phyloP scores from a whole-genome alignment of 2,797 vertebrate species.

The Pseudomugil gertrudae region DNA sequence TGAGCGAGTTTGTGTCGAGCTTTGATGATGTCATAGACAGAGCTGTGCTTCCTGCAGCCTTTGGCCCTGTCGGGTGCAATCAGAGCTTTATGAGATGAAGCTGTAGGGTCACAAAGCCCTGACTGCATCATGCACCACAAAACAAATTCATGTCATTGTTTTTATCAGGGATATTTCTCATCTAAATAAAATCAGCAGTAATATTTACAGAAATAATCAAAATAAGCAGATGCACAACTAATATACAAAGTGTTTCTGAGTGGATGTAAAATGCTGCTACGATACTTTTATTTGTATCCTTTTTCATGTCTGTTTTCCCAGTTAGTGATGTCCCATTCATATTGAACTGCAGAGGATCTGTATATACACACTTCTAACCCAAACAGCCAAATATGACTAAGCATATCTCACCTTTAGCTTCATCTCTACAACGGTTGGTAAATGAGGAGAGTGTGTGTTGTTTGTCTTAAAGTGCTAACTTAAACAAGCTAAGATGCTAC shows the following conservation, averaged over 20 bases:
- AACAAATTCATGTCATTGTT: slow-evolving; percentile 13
- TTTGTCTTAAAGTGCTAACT: too few relatives aligned
- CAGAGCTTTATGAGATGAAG: slow-evolving; percentile 41
- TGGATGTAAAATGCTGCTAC: not conserved
- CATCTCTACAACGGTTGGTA: too few relatives aligned
- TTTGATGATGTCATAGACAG: slow-evolving; percentile 39
- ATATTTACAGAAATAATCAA: slow-evolving; percentile 17
- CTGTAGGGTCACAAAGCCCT: slow-evolving; percentile 25
- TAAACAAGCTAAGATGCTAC: too few relatives aligned
- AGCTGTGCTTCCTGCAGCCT: slow-evolving; percentile 49
- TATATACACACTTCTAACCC: not conserved
- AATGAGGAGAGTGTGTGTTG: too few relatives aligned
- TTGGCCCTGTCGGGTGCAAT: slow-evolving; percentile 57
- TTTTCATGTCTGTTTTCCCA: not conserved
- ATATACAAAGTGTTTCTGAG: not conserved
- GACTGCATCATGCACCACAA: slow-evolving; percentile 5
- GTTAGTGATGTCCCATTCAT: not conserved
- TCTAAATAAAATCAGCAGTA: slow-evolving; percentile 16
- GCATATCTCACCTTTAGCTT: too few relatives aligned
- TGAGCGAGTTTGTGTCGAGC: not conserved
- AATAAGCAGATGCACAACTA: not conserved
- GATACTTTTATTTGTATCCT: not conserved
- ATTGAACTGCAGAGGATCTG: not conserved
- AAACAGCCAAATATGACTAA: too few relatives aligned
- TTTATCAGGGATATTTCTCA: slow-evolving; percentile 2